Conservation (phyloP, 2,888 invertebrate genomes). For the Eilema depressum region DNA sequence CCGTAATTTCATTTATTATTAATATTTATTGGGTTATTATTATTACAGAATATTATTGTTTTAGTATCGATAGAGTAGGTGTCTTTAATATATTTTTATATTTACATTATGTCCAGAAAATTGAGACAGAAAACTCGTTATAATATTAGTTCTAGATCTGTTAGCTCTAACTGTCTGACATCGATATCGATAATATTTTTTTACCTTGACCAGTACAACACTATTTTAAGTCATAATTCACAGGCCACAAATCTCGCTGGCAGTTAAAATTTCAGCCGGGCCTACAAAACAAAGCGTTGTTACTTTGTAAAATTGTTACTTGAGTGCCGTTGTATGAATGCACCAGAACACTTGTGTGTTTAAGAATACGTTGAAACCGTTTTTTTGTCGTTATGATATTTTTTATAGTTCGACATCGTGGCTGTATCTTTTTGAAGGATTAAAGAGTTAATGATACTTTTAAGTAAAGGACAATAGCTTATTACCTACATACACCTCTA, state of each 20-base stretch:
- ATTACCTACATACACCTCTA: too few relatives aligned
- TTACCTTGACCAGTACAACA: conserved; percentile 46
- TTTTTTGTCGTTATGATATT: background rate
- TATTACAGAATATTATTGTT: too few relatives aligned
- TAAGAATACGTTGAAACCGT: conserved; percentile 33
- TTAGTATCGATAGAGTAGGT: too few relatives aligned
- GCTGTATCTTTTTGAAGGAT: background rate
- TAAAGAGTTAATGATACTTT: background rate
- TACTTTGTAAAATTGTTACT: conserved; percentile 59
- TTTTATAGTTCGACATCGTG: background rate
- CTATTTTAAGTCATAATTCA: conserved; percentile 72
- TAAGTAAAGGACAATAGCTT: too few relatives aligned
- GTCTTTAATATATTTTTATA: too few relatives aligned
- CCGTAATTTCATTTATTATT: too few relatives aligned
- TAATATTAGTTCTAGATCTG: too few relatives aligned
- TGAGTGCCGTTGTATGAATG: conserved; percentile 22
- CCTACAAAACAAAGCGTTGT: conserved; percentile 67
- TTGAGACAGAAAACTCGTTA: too few relatives aligned
- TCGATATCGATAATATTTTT: conserved; percentile 55
- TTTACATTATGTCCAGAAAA: too few relatives aligned
- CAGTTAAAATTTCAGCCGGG: conserved; percentile 73
- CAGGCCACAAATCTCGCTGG: conserved; percentile 80
- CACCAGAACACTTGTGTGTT: conserved; percentile 22
- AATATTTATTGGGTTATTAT: too few relatives aligned
- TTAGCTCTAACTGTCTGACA: conserved; percentile 3